Evolutionary conservation across 2,797 vertebrate genomes (phyloP).

Genomic region (Yasuhikotakia modesta): DNA sequence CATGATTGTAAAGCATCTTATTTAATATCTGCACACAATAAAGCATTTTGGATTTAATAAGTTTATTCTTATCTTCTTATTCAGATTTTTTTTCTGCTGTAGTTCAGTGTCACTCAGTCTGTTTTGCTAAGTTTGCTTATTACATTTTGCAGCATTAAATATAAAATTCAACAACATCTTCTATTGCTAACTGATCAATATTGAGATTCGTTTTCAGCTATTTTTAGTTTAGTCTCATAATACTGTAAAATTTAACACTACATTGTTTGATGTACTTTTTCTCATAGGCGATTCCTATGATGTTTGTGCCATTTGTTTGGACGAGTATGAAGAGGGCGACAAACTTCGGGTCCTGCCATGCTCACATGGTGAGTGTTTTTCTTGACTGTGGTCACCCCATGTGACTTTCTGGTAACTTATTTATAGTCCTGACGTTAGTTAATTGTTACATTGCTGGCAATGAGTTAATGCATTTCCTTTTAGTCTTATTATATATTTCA

Average conservation of each 20-base stretch:
- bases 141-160: no score
- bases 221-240: no score
- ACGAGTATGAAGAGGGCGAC: slow-evolving; percentile 96
- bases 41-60: background rate
- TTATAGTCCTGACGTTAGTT: background rate
- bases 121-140: background rate
- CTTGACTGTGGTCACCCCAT: no score
- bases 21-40: background rate
- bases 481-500: no score
- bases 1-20: background rate
- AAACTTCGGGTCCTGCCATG: slow-evolving; percentile 95
- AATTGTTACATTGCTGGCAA: background rate
- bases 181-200: no score
- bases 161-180: no score
- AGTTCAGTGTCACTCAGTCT: no score
- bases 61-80: no score
- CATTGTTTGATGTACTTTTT: background rate
- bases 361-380: slow-evolving; percentile 86
- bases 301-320: slow-evolving; percentile 94
- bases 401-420: background rate
- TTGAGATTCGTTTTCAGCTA: no score
- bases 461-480: no score
- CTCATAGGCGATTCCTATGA: slow-evolving; percentile 88
- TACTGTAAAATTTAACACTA: no score
- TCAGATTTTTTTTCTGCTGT: background rate